Conservation (phyloP, 1,140 invertebrate species). For the Zaprionus ghesquierei region DNA sequence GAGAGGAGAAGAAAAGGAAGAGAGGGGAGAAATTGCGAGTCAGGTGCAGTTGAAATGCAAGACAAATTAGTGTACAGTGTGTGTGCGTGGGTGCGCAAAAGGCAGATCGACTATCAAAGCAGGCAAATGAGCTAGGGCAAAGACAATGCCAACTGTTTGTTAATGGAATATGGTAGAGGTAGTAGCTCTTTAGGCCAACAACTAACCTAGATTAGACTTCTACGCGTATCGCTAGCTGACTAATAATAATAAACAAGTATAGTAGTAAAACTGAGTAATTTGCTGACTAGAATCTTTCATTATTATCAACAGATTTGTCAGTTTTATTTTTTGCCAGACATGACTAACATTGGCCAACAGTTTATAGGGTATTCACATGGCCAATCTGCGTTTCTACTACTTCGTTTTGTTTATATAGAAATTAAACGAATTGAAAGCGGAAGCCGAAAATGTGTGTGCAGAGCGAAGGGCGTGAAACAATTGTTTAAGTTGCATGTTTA, state of each 20-base stretch:
- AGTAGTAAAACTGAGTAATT: neutral
- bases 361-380: neutral
- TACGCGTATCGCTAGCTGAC: neutral
- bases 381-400: neutral
- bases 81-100: too few relatives aligned
- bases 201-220: neutral
- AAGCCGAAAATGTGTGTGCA: neutral
- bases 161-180: neutral
- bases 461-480: neutral
- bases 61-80: constrained; percentile 65
- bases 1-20: neutral
- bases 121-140: neutral
- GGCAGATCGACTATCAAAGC: constrained; percentile 6
- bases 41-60: constrained; percentile 48
- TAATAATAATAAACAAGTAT: neutral
- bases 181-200: neutral
- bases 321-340: neutral
- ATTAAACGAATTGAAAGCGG: neutral
- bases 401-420: neutral
- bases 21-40: constrained; percentile 5
- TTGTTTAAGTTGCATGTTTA: neutral
- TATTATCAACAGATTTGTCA: neutral
- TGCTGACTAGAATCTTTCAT: neutral
- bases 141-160: neutral
- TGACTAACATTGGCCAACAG: neutral